These are phyloP conservation scores for Labia minor DNA, from an alignment of 2,888 invertebrate species.

Conservation along the genomic window DNA sequence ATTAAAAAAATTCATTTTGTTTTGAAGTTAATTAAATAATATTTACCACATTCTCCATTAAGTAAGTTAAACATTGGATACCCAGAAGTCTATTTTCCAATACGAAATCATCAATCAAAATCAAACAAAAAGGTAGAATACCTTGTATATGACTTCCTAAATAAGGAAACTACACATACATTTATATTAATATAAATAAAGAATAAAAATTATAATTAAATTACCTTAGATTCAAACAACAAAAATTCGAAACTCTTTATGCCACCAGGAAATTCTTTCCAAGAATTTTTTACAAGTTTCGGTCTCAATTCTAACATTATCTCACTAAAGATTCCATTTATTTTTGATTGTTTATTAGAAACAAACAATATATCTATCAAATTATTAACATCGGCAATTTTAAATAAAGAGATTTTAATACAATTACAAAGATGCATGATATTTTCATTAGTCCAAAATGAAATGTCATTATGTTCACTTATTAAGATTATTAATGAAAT, in stretches of 20 bases:
- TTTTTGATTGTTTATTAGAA: neutral
- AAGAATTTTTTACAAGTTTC: neutral
- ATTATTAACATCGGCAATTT: neutral
- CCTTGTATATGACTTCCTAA: neutral
- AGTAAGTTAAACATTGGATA: neutral
- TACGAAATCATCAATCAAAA: neutral
- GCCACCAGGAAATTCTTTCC: neutral
- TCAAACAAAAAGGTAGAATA: neutral
- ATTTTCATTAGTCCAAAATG: neutral
- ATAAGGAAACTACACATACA: neutral
- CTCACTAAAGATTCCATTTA: neutral
- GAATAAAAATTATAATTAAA: neutral
- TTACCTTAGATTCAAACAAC: neutral
- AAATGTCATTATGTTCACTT: neutral
- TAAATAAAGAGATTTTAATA: neutral
- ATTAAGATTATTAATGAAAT: neutral
- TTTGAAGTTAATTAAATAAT: too few species aligned
- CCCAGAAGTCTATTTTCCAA: neutral
- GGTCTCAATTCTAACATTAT: neutral
- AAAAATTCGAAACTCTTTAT: neutral
- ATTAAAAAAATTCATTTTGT: too few species aligned
- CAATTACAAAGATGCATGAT: neutral
- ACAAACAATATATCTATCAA: neutral
- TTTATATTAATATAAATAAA: too few species aligned
- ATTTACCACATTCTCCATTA: neutral